Base-by-base conservation (phyloP, 2,888 invertebrate species). In the Muscina levida region DNA sequence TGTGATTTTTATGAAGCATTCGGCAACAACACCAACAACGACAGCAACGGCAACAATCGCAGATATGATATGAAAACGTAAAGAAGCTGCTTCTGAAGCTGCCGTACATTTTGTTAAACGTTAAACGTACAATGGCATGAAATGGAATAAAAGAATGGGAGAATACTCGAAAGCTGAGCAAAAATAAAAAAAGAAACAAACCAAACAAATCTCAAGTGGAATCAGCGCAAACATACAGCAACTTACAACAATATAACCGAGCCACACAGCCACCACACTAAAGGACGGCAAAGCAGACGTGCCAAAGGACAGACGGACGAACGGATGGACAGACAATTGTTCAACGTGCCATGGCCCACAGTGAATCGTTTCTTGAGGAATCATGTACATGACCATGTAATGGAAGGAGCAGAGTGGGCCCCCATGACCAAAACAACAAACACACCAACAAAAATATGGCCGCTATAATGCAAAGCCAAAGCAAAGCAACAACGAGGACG, bases 341-440 rank as follows among this genome's bases (percentile, higher is more conserved):
- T 26, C 39, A 13, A 71, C 22, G 6, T 44, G 26, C 56, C 72
- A 24, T 42, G 17, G 65, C 71, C 73, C 74, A 70, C 81, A 82
- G 74, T 83, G 81, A 72, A 76, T 78, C 76, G 80, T 80, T 76
- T 66, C 75, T 66, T 77, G 57, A 77, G 77, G 51, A 78, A 73
- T 48, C 42, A 46, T 72, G 10, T 24, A 68, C 65, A 57, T 44
- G n/a, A 59, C 51, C 73, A 68, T 77, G 74, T 77, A 72, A 77
- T 77, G 82, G 80, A 82, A 85, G 84, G 86, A 85, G 84, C 84
- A 87, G 85, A 83, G 84, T 84, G 85, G 6, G 72, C 74, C 72
- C 77, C 53, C 81, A 77, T 77, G 81, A 81, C 74, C 31, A 8
- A 31, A 31, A 31, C 4, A 31, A 31, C 4, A 31, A 31, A 31